Base-by-base conservation (phyloP, 2,888 invertebrate species). In the Noctua comes region DNA sequence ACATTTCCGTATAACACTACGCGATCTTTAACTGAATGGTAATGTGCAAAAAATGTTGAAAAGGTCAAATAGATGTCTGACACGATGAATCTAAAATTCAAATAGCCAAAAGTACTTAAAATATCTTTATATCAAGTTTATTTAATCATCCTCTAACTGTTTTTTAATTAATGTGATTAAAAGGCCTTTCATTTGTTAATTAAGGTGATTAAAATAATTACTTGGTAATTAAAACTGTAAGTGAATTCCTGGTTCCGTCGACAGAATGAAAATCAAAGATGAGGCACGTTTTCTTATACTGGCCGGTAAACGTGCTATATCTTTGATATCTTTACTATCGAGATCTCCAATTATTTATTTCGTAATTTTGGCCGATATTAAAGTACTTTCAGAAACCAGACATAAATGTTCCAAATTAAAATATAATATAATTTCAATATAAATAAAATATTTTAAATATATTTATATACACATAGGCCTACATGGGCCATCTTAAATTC, bases 1-100 rank as follows among this genome's bases (percentile, higher is more conserved):
- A 1, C 0, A 40, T 62, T n/a, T 11, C 13, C 11, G n/a, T 21
- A 65, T 36, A 65, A 46, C 57, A 36, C 21, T 21, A n/a, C 18
- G 13, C 16, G 6, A 24, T 24, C n/a, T n/a, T 66, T 18, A 24
- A 27, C 0, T 0, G 1, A n/a, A 71, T 21, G 4, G 2, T 82
- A 76, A 85, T 76, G 68, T 65, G 82, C 82, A 70, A 59, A 76
- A 70, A 8, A 18, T 51, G 2, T 13, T 16, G 1, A 54, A 73
- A 10, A 77, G 51, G 65, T 76, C 68, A 59, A 31, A 27, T 3
- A 2, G 1, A 62, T 16, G 40, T 48, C 31, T 11, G 4, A 46
- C 24, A 24, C 5, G 11, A 0, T 10, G 0, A 73, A 73, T 73
- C 18, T 59, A 6, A 54, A 72, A 46, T 80, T 73, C 13, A 71